These are phyloP conservation scores for Ceratitis capitata DNA, from an alignment of 1,140 invertebrate genomes.

Conservation along the genomic window DNA sequence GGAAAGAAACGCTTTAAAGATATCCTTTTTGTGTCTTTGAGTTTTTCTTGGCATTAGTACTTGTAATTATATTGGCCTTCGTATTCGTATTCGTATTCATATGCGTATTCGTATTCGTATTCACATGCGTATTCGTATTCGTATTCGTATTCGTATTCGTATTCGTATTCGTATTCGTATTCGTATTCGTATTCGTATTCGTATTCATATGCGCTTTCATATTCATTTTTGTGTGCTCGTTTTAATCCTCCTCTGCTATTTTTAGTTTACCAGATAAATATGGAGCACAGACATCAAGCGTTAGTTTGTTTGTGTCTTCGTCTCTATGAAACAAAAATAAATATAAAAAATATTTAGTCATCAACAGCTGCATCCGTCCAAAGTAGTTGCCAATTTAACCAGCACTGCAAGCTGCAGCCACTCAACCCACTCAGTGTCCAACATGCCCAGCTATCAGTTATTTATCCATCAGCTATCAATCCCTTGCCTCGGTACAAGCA, in stretches of 20 bases:
- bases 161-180: too few relatives aligned
- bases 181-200: too few relatives aligned
- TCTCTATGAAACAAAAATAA: neutral
- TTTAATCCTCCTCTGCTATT: neutral
- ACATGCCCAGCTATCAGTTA: neutral
- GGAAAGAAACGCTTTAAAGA: too few relatives aligned
- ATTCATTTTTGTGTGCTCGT: neutral
- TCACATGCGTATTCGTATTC: too few relatives aligned
- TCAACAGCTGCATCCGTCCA: constrained; percentile 9
- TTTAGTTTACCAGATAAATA: neutral
- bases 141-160: too few relatives aligned
- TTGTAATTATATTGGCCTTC: too few relatives aligned
- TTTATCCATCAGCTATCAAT: constrained; percentile 16
- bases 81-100: too few relatives aligned
- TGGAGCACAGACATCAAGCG: neutral
- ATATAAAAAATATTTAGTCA: constrained; percentile 27
- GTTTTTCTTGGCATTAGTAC: too few relatives aligned
- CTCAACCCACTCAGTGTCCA: neutral
- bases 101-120: too few relatives aligned
- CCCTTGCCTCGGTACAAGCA: neutral
- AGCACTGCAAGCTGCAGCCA: neutral
- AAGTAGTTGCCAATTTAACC: neutral
- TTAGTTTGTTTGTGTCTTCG: neutral
- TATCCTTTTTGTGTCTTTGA: too few relatives aligned
- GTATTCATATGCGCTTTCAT: too few relatives aligned